phyloP scores from a whole-genome alignment of 2,888 invertebrate species.

The Eilema griseolum region DNA sequence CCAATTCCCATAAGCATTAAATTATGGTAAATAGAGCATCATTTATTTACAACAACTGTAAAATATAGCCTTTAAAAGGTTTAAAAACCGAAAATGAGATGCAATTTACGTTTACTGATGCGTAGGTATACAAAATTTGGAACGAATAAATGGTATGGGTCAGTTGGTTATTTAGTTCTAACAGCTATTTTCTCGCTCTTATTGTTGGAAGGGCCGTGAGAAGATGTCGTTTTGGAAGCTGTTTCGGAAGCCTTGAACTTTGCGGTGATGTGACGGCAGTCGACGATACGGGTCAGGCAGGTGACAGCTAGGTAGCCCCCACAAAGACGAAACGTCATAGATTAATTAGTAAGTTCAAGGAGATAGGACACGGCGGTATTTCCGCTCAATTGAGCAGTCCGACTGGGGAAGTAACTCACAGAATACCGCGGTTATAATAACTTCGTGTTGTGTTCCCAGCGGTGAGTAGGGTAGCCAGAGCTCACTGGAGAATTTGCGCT shows the following conservation, averaged over 20 bases:
- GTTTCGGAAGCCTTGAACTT: constrained; percentile 42
- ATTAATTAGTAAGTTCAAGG: neutral
- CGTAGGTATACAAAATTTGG: constrained; percentile 9
- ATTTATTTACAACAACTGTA: neutral
- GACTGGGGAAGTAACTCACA: no score
- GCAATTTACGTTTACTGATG: constrained; percentile 32
- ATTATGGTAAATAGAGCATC: neutral
- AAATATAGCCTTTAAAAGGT: neutral
- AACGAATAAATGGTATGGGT: constrained; percentile 28
- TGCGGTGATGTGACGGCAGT: constrained; percentile 14
- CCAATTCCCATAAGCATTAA: neutral
- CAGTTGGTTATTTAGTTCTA: constrained; percentile 26
- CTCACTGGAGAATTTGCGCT: no score
- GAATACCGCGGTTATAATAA: no score
- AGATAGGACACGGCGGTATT: no score
- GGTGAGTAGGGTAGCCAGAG: no score
- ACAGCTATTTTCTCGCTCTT: constrained; percentile 21
- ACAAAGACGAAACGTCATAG: neutral
- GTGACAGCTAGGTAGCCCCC: constrained; percentile 25
- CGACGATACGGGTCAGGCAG: constrained; percentile 28
- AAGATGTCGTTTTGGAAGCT: constrained; percentile 37
- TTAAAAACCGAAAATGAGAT: constrained; percentile 29
- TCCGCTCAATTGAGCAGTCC: no score
- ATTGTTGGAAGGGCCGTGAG: constrained; percentile 45
- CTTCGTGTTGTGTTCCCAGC: no score